Evolutionary conservation across 2,888 invertebrate genomes (phyloP).

Genomic region (Corbicula japonica): DNA sequence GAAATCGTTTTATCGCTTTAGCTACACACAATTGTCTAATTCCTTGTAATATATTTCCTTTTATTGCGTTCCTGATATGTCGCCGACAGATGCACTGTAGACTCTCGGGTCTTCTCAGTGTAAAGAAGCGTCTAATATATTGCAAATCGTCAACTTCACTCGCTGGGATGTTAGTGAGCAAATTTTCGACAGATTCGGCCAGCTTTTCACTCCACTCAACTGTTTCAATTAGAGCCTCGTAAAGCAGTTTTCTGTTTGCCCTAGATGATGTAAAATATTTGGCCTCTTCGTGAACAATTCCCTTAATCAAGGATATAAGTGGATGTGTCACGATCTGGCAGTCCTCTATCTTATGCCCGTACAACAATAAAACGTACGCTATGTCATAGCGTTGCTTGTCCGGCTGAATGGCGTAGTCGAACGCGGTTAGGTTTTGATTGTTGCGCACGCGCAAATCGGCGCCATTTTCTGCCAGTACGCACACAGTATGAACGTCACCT

Average conservation of each 20-base stretch:
- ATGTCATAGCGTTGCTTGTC: constrained; percentile 49
- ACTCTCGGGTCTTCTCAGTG: constrained; percentile 14
- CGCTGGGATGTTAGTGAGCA: not conserved
- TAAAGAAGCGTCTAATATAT: not conserved
- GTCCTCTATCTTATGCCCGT: constrained; percentile 56
- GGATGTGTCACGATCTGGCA: not conserved
- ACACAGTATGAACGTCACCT: constrained; percentile 50
- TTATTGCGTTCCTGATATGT: constrained; percentile 38
- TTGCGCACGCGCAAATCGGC: constrained; percentile 56
- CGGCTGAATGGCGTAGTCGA: constrained; percentile 54
- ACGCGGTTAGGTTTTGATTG: constrained; percentile 52
- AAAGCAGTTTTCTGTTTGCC: not conserved
- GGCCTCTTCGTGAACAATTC: not conserved
- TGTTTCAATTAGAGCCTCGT: not conserved
- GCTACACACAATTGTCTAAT: constrained; percentile 53
- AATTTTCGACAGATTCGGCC: no score
- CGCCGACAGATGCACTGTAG: constrained; percentile 38
- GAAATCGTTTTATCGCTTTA: constrained; percentile 40
- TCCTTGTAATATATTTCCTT: constrained; percentile 34
- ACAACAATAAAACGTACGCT: constrained; percentile 57
- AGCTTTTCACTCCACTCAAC: no score
- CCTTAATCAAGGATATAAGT: not conserved
- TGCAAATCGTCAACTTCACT: not conserved
- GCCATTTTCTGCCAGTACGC: constrained; percentile 47
- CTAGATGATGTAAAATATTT: not conserved